Base-by-base conservation (phyloP, 2,113 vertebrate species). In the Lethenteron reissneri region DNA sequence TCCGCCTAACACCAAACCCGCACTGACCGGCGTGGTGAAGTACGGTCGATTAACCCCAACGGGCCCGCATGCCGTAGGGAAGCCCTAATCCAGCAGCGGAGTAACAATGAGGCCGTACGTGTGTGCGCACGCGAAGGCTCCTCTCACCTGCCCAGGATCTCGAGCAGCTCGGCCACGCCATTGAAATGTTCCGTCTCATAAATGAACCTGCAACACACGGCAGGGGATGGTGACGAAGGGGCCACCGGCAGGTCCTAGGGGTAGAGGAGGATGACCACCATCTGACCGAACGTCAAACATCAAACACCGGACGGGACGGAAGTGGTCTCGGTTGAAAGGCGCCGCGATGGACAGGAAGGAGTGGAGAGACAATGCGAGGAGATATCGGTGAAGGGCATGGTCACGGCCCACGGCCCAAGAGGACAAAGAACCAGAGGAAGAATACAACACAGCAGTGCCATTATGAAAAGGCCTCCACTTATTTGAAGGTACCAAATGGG, bases 161-260 rank as follows among this genome's bases (percentile, higher is more conserved):
- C 84, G 72, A 86, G 74, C 62, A 85, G 80, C 71, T 85, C 84
- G 0, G 84, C 84, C 58, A 85, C 82, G 1, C 84, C 84, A 4
- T 85, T 86, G 80, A 86, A 86, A 74, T 83, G 84, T 73, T 86
- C 84, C 0, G 82, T 79, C 76, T 86, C 84, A 59, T 86, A 86
- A 78, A 86, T 85, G 79, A 85, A 86, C 72, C 84, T 86, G 76
- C 3, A 58, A 69, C 64, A 69, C 64, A 17, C n/a, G 25, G 25
- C n/a, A n/a, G 15, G 8, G 71, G 71, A 10, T 17, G 14, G 7
- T 72, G 3, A 11, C 12, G 9, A 25, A 64, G 73, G 59, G 69
- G 8, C 2, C 1, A 0, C 3, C 3, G n/a, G n/a, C 11, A 12
- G 6, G 57, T 13, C 17, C 41, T 10, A 15, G 2, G 57, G 56